These are phyloP conservation scores for Ophion costatus DNA, from an alignment of 2,888 invertebrate genomes.

Conservation along the genomic window DNA sequence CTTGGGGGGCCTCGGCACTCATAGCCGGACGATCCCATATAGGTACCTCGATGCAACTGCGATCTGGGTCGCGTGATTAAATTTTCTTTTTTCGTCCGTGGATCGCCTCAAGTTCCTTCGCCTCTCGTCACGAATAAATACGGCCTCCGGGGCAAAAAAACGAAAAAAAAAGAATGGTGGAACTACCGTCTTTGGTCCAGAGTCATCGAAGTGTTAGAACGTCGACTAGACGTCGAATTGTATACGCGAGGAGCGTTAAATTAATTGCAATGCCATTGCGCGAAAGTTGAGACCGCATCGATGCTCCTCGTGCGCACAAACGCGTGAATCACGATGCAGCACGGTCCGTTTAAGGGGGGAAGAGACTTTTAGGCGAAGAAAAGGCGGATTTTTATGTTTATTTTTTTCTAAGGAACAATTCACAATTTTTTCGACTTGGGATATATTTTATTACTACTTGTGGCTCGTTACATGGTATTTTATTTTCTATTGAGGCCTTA, in stretches of 20 bases:
- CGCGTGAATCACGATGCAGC: constrained; percentile 45
- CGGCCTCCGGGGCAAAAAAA: constrained; percentile 25
- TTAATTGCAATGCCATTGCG: constrained; percentile 33
- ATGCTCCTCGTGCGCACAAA: constrained; percentile 6
- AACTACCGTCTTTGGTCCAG: not conserved
- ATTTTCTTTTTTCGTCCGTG: constrained; percentile 47
- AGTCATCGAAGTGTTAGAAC: constrained; percentile 31
- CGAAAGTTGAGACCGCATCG: constrained; percentile 20
- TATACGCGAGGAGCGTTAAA: not conserved
- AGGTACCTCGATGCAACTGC: constrained; percentile 70
- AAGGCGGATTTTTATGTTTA: too few species aligned
- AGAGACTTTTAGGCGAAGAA: too few species aligned
- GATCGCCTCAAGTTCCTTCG: constrained; percentile 17
- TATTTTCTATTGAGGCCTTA: too few species aligned
- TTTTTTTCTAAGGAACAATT: too few species aligned
- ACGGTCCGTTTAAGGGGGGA: not conserved
- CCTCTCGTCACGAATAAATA: constrained; percentile 12
- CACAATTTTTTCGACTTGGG: too few species aligned
- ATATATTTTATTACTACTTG: too few species aligned
- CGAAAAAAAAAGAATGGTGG: constrained; percentile 11
- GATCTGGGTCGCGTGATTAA: constrained; percentile 73
- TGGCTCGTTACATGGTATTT: too few species aligned
- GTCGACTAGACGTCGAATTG: not conserved
- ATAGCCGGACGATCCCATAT: not conserved
- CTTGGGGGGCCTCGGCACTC: constrained; percentile 59